A percentile compares a stretch with the other conserved stretches of the same genome.
phyloP scores from a whole-genome alignment of 2,888 invertebrate genomes.

The Noctua pronuba region DNA sequence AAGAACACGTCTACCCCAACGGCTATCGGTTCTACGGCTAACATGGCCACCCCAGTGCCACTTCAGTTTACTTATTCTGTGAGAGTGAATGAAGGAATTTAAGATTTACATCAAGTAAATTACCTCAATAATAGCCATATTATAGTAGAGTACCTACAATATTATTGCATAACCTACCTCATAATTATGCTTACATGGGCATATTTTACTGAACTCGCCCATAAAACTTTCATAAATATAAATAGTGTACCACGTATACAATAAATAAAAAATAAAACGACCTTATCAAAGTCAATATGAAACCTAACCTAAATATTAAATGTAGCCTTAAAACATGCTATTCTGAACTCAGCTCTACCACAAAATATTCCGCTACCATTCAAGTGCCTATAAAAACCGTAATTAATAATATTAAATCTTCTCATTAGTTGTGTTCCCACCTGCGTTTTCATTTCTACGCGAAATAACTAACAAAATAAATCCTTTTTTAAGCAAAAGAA shows the following conservation, averaged over 20 bases:
- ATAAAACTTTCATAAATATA: not conserved
- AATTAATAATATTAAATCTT: constrained; percentile 63
- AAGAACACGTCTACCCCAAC: too few species aligned
- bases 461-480: constrained; percentile 46
- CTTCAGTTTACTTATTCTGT: too few species aligned
- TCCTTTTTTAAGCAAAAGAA: constrained; percentile 17
- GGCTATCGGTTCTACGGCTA: too few species aligned
- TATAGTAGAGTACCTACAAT: not conserved
- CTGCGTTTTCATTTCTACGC: constrained; percentile 56
- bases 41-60: too few species aligned
- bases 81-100: too few species aligned
- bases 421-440: constrained; percentile 61
- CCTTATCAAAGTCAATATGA: constrained; percentile 1
- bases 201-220: not conserved
- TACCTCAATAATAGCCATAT: not conserved
- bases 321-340: constrained; percentile 28
- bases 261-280: not conserved
- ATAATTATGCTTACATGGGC: not conserved
- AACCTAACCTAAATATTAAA: constrained; percentile 37
- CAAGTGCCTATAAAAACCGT: constrained; percentile 45
- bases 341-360: constrained; percentile 8
- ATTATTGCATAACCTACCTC: not conserved
- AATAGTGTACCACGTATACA: not conserved
- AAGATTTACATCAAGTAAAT: too few species aligned
- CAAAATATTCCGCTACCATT: constrained; percentile 27